Evolutionary conservation across 2,113 vertebrate genomes (phyloP), one percentile per base, ranked within the genome.

Genomic region (Mellivora capensis): DNA sequence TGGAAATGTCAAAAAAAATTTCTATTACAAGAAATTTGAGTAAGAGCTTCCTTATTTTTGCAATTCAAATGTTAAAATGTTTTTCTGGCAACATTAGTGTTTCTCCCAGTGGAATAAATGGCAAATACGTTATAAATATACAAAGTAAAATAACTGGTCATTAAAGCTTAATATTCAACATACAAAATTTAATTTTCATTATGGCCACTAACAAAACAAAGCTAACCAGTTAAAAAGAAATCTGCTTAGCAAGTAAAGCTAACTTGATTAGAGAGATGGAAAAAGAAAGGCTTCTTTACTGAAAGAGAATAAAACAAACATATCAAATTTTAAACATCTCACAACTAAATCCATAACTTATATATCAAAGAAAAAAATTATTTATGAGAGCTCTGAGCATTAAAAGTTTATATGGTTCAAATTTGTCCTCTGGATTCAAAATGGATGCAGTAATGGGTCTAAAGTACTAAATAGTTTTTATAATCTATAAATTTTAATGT

Each of bases 321-420:
- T 15, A 94, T 94, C 90, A 95, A 96, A 97, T 76, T 61, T 0
- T 0, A 97, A 97, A 87, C 76, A 95, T 91, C 39, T 97, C 93
- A 61, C 15, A 42, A 93, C 12, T 62, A 49, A 96, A 97, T 93
- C 21, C 84, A 23, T 4, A 57, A 95, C 80, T 93, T 76, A 91
- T 37, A 90, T 95, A 37, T 25, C 25, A 42, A 76, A 8, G 37
- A 4, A 61, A 96, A 91, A 96, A 17, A 17, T 57, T 23, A 37
- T 61, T 67, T 9, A 69, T 94, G 37, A 94, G 80, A n/a, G 52
- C 27, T 89, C 27, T 76, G 54, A 86, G 77, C 12, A 57, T 29
- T 23, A 90, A 84, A 39, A 34, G 12, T 71, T 69, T 13, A 34
- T 39, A 69, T 1, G 0, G 14, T 17, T 96, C 84, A 88, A 93